Conservation (phyloP, 2,113 vertebrate species). For the Alligator sinensis region DNA sequence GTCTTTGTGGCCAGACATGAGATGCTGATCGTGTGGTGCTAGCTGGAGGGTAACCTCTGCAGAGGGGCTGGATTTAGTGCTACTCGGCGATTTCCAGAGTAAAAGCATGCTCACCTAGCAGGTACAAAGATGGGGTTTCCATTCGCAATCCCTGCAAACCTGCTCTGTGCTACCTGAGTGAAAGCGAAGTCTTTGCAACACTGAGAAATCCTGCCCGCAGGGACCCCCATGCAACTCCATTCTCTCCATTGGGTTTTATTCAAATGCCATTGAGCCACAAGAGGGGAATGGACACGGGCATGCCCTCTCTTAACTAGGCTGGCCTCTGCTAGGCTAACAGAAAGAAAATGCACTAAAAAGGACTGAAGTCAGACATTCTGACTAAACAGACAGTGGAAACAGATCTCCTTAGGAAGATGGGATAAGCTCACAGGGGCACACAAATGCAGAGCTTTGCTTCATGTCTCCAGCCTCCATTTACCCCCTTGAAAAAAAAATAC, state of each 20-base stretch:
- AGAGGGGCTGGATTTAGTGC: not conserved
- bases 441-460: not conserved
- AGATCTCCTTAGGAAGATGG: not conserved
- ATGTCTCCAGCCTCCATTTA: constrained; percentile 1
- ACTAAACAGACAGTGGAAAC: not conserved
- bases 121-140: constrained; percentile 1
- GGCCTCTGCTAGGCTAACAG: not conserved
- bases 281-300: not conserved
- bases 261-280: not conserved
- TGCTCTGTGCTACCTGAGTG: not conserved
- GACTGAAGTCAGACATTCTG: not conserved
- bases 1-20: not conserved
- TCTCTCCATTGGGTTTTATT: fast-evolving
- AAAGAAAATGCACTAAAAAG: not conserved
- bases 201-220: not conserved
- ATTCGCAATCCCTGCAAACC: not conserved
- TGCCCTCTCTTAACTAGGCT: not conserved
- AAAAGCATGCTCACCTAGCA: constrained; percentile 16
- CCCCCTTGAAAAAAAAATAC: constrained; percentile 1
- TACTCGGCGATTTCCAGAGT: not conserved
- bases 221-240: not conserved
- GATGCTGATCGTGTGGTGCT: not conserved
- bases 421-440: not conserved
- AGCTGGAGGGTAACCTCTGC: not conserved
- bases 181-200: constrained; percentile 5